Evolutionary conservation across 1,140 invertebrate genomes (phyloP), one percentile per base, ranked within the genome.

Genomic region (Rhyzopertha dominica): DNA sequence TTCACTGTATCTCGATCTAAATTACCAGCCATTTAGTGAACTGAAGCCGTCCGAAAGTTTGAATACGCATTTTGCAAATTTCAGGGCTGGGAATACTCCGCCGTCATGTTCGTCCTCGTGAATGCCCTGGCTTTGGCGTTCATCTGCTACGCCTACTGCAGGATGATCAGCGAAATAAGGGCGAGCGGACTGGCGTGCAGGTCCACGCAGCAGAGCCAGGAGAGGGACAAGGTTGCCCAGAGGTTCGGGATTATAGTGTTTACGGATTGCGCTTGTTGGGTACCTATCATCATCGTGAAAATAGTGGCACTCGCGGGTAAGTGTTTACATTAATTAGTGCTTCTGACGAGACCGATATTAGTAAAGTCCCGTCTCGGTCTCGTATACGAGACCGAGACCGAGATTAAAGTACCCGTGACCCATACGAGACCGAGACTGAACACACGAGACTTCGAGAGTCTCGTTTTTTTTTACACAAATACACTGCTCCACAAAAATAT

Each of bases 221-320:
- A 80, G 26, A 56, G 73, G 3, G 65, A 70, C 52, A 69, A 56
- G 47, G 65, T 81, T 4, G 71, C 72, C 2, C 67, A 70, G 50
- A 66, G 79, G 26, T 79, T 81, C 43, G 74, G 69, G 1, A 63
- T 76, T 12, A 75, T 76, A 40, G 72, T 76, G 12, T 63, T 73
- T 35, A 80, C 79, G 0, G 78, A 81, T 53, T 80, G 76, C 53
- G 54, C 80, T 16, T 82, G 80, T 57, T 82, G 80, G 80, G 61
- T 78, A 20, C 80, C 80, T 2, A 71, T 81, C 38, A 79, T 80
- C 25, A 54, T 74, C 7, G 68, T 79, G 30, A 81, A 81, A 59
- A 54, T 77, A 32, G 58, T 75, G 1, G 78, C 77, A 4, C 59
- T 81, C n/a, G 65, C 69, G 43, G 74, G 76, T 75, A 47, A 51